Evolutionary conservation across 2,113 vertebrate species (phyloP).

Genomic region (Nothoprocta perdicaria): DNA sequence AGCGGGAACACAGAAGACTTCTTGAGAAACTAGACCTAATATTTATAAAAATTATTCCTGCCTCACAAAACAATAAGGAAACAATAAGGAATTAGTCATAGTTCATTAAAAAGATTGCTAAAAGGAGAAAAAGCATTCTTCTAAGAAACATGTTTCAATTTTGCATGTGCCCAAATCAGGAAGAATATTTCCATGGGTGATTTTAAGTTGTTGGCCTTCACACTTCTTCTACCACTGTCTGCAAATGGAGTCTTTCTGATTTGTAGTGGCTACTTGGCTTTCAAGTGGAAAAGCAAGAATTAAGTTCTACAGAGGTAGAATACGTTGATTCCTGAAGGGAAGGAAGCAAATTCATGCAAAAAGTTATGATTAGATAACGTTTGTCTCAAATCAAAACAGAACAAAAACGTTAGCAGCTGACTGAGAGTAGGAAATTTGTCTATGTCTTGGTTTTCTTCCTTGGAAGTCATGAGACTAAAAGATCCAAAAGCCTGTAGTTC

Average conservation of each 20-base stretch:
- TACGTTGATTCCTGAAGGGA: background rate
- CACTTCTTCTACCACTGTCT: background rate
- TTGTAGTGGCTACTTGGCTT: background rate
- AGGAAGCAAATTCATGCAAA: conserved; percentile 1
- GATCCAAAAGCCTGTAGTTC: background rate
- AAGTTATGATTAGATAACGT: background rate
- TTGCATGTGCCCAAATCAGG: background rate
- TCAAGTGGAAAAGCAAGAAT: background rate
- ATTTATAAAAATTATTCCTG: background rate
- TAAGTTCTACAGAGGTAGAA: background rate
- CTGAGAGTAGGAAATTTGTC: background rate
- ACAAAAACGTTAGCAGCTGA: background rate
- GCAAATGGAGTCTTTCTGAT: background rate
- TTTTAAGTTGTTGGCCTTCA: background rate
- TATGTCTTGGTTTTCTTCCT: conserved; percentile 20
- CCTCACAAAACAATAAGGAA: background rate
- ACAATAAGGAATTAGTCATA: background rate
- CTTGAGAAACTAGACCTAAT: background rate
- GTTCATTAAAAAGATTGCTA: background rate
- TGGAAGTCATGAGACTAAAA: background rate
- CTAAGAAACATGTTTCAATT: background rate
- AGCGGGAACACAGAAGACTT: background rate
- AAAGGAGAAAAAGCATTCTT: background rate
- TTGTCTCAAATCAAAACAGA: conserved; percentile 10
- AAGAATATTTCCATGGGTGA: background rate